Percentiles rank a stretch among this genome's conserved stretches.
Evolutionary conservation across 2,113 vertebrate species (phyloP).

Genomic region (Centropus bengalensis): DNA sequence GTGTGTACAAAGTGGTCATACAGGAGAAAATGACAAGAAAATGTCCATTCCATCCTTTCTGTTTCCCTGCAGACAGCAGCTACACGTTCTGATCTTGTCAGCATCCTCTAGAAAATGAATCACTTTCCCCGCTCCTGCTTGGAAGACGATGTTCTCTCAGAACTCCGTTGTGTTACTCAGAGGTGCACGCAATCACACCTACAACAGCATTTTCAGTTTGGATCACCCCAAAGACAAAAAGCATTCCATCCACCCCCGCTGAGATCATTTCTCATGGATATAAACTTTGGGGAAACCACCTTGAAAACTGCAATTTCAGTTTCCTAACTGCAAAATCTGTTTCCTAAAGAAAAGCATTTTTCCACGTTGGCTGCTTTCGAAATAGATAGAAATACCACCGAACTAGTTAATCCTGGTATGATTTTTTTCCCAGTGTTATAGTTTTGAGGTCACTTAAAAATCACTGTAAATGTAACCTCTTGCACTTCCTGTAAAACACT

Average conservation of each 20-base stretch:
- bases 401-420: constrained; percentile 62
- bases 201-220: background rate
- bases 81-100: background rate
- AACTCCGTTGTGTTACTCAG: background rate
- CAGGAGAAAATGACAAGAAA: background rate
- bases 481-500: constrained; percentile 62
- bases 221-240: background rate
- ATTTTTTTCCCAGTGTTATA: constrained; percentile 52
- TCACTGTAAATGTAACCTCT: constrained; percentile 63
- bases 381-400: constrained; percentile 40
- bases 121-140: background rate
- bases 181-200: background rate
- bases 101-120: background rate
- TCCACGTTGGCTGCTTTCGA: background rate
- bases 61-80: background rate
- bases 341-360: background rate
- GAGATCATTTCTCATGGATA: background rate
- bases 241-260: background rate
- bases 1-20: background rate
- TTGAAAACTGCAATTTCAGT: background rate
- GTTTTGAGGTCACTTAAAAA: constrained; percentile 68
- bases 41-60: background rate
- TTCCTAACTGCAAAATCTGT: too few species aligned
- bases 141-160: background rate
- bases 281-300: background rate